Evolutionary conservation across 2,888 invertebrate species (phyloP).

Genomic region (Tethea ocularis): DNA sequence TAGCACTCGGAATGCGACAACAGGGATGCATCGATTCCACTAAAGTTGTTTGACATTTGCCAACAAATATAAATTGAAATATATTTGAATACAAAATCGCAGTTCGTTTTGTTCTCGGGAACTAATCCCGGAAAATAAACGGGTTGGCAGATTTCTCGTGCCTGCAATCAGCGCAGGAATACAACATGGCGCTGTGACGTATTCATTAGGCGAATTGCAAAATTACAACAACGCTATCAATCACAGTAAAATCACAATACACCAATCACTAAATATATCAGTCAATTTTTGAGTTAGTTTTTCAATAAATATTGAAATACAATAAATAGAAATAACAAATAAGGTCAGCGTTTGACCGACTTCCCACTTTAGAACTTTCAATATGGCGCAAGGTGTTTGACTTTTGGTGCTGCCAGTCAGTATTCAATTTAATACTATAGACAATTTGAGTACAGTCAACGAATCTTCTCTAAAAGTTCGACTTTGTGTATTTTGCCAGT

Average conservation of each 20-base stretch:
- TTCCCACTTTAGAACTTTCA: constrained; percentile 78
- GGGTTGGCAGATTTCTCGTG: constrained; percentile 84
- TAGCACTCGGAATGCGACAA: constrained; percentile 79
- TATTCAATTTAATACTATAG: constrained; percentile 3
- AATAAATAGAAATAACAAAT: constrained; percentile 67
- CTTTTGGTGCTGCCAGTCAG: constrained; percentile 64
- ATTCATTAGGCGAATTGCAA: constrained; percentile 79
- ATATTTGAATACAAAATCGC: constrained; percentile 83
- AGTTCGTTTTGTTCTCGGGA: constrained; percentile 79
- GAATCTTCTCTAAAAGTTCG: no score
- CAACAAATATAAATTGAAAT: constrained; percentile 80
- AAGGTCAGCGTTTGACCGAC: constrained; percentile 79
- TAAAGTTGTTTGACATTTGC: constrained; percentile 79
- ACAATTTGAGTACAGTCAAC: constrained; percentile 1
- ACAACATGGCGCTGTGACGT: constrained; percentile 85
- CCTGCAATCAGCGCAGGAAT: constrained; percentile 84
- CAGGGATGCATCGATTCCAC: constrained; percentile 80
- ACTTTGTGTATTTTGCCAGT: background rate
- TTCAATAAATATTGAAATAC: constrained; percentile 52
- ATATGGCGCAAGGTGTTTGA: constrained; percentile 77
- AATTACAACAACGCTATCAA: constrained; percentile 57
- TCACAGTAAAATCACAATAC: constrained; percentile 44
- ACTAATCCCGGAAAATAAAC: constrained; percentile 82
- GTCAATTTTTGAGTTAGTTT: constrained; percentile 57
- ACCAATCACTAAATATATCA: constrained; percentile 56